phyloP scores from a whole-genome alignment of 2,113 vertebrate genomes.

The Eretmodus cyanostictus region DNA sequence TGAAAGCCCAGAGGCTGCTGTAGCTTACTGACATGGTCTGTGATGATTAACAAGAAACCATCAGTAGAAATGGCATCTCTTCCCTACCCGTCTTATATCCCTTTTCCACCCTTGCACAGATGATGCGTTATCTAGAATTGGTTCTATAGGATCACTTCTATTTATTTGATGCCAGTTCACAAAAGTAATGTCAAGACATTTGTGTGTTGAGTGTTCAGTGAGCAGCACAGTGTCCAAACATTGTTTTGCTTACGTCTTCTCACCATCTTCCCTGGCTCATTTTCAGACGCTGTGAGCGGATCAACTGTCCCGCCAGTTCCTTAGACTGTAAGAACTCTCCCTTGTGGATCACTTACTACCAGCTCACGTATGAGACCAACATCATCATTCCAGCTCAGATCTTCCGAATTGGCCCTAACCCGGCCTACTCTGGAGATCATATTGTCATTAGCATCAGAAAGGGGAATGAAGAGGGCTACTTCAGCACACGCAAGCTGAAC shows the following conservation, averaged over 20 bases:
- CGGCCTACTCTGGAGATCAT: slow-evolving; percentile 82
- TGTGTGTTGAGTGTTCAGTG: neutral
- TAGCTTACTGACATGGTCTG: neutral
- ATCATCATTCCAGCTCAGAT: slow-evolving; percentile 85
- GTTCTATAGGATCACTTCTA: neutral
- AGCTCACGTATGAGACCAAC: slow-evolving; percentile 87
- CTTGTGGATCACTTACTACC: slow-evolving; percentile 83
- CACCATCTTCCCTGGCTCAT: neutral
- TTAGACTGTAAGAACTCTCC: slow-evolving; percentile 83
- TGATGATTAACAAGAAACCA: neutral
- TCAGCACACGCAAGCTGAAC: slow-evolving; percentile 83
- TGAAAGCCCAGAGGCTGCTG: neutral
- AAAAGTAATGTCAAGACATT: neutral
- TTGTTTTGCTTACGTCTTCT: neutral
- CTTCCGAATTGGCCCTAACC: slow-evolving; percentile 88
- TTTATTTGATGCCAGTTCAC: neutral
- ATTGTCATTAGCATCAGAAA: slow-evolving; percentile 79
- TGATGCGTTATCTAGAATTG: neutral
- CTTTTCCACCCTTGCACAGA: neutral
- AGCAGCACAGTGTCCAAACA: neutral
- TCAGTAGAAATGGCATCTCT: neutral
- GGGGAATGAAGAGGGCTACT: slow-evolving; percentile 87
- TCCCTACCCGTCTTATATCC: neutral
- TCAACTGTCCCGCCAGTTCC: slow-evolving; percentile 74
- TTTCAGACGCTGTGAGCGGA: slow-evolving; percentile 83